These are phyloP conservation scores for Mesorhabditis sp. DNA, from an alignment of 2,888 invertebrate species.

Conservation along the genomic window DNA sequence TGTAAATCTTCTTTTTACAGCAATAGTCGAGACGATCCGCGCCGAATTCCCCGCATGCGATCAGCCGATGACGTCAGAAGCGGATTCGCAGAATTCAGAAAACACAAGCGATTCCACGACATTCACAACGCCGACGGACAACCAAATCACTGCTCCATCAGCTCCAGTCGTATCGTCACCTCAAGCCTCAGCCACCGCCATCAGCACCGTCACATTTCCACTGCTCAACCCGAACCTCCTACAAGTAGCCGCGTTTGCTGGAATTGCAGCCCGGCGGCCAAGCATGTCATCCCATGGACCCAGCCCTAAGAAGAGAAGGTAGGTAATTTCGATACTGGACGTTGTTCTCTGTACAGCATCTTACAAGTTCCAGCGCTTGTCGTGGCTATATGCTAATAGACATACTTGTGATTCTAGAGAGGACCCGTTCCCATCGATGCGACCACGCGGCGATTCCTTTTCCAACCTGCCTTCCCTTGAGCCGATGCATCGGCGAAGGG, in stretches of 20 bases:
- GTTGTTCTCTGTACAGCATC: no score
- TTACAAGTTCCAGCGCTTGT: no score
- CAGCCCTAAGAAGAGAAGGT: no score
- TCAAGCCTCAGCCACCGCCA: background rate
- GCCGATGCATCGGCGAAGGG: background rate
- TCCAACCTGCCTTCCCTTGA: background rate
- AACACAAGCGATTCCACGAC: background rate
- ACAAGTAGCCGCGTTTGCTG: background rate
- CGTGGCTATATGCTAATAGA: no score
- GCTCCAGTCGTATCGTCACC: conserved; percentile 14
- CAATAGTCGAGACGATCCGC: conserved; percentile 28
- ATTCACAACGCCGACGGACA: conserved; percentile 19
- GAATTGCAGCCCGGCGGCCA: background rate
- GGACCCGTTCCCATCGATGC: conserved; percentile 11
- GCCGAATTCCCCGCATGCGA: conserved; percentile 14
- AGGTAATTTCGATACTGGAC: no score
- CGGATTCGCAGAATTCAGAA: background rate
- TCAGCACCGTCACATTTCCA: background rate
- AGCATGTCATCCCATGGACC: no score
- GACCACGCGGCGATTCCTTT: conserved; percentile 8
- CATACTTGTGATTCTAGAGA: background rate
- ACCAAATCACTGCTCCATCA: conserved; percentile 16
- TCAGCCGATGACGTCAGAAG: background rate
- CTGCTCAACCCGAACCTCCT: background rate
- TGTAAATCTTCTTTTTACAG: conserved; percentile 11